Percentiles rank a stretch among this genome's conserved stretches.
Conservation (phyloP, 2,888 invertebrate genomes). For the Subacronicta megacephala region DNA sequence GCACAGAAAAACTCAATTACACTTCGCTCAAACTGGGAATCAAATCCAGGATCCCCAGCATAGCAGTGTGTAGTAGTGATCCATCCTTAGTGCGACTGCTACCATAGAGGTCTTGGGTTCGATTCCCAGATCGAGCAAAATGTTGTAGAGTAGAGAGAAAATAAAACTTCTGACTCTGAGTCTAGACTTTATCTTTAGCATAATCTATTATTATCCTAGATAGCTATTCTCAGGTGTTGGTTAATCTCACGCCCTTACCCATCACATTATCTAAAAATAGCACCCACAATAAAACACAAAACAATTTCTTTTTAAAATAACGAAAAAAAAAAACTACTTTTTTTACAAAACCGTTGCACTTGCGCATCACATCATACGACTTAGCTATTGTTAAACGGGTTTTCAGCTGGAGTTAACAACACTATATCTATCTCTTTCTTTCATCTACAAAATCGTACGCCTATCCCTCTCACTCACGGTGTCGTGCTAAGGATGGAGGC, state of each 20-base stretch:
- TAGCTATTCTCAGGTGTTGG: slow-evolving; percentile 26
- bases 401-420: slow-evolving; percentile 53
- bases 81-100: too few relatives aligned
- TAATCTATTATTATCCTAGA: slow-evolving; percentile 4
- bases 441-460: neutral
- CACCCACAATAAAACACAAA: slow-evolving; percentile 37
- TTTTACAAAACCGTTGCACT: slow-evolving; percentile 61
- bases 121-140: too few relatives aligned
- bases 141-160: too few relatives aligned
- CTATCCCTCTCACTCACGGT: slow-evolving; percentile 38
- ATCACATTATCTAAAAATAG: slow-evolving; percentile 50
- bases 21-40: too few relatives aligned
- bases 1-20: too few relatives aligned
- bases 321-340: slow-evolving; percentile 37
- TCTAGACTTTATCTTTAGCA: too few relatives aligned
- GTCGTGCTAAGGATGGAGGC: slow-evolving; percentile 73
- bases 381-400: slow-evolving; percentile 77
- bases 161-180: too few relatives aligned
- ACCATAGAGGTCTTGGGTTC: too few relatives aligned
- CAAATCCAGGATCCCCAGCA: too few relatives aligned
- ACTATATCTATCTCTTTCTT: slow-evolving; percentile 26
- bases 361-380: slow-evolving; percentile 65
- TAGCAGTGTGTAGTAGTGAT: too few relatives aligned
- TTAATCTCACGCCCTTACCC: slow-evolving; percentile 13
- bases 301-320: slow-evolving; percentile 35